Percentiles rank a stretch among this genome's conserved stretches.
Conservation (phyloP, 2,113 vertebrate species). For the Neotoma lepida region DNA sequence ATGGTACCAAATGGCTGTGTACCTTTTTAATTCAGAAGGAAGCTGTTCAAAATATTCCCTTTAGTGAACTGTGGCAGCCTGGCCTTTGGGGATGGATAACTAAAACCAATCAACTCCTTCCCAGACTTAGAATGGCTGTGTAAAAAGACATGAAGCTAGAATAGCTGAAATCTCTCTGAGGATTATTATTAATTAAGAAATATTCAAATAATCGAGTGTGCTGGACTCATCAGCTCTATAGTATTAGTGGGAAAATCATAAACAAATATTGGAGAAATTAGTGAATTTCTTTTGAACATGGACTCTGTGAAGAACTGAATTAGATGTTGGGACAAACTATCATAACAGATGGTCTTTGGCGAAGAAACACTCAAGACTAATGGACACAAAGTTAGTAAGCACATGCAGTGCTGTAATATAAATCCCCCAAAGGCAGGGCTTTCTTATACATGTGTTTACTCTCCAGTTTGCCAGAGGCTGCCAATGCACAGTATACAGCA, state of each 20-base stretch:
- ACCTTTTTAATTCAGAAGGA: not conserved
- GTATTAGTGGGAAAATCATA: not conserved
- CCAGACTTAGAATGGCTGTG: not conserved
- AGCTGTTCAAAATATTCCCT: not conserved
- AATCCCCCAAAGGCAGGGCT: not conserved
- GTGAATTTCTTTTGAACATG: not conserved
- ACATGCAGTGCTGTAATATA: accelerated
- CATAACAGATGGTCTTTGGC: not conserved
- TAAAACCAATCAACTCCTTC: not conserved
- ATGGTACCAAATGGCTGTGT: not conserved
- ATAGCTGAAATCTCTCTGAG: not conserved
- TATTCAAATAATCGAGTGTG: not conserved
- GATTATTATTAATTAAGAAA: not conserved
- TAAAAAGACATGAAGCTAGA: not conserved
- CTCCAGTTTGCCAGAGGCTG: not conserved
- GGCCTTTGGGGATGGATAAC: not conserved
- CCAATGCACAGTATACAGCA: too few species aligned
- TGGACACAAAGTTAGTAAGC: not conserved
- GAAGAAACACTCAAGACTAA: not conserved
- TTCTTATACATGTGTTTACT: not conserved
- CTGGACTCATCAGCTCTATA: not conserved
- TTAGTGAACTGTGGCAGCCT: not conserved
- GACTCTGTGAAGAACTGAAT: not conserved
- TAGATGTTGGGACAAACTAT: not conserved
- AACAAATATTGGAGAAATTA: not conserved